A percentile compares a stretch with the other conserved stretches of the same genome.
These are phyloP conservation scores for Onthophagus taurus DNA, from an alignment of 1,140 invertebrate genomes.

Conservation along the genomic window DNA sequence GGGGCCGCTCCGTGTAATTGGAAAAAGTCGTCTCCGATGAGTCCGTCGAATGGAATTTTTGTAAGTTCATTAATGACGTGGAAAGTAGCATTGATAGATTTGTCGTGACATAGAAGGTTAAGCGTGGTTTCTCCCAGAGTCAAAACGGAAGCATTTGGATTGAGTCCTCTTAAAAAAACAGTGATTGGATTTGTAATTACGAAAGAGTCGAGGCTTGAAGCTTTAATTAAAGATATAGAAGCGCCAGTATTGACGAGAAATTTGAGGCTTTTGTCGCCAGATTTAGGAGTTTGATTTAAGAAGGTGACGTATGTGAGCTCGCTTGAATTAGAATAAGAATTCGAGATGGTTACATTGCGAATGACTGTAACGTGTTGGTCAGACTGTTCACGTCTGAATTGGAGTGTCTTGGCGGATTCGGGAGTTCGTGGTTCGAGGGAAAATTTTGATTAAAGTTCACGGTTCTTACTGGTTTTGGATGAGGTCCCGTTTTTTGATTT, in stretches of 20 bases:
- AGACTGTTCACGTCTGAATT: background rate
- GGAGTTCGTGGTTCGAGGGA: no score
- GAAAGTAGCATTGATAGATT: no score
- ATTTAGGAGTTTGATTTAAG: background rate
- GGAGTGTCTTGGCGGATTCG: background rate
- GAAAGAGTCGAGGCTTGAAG: background rate
- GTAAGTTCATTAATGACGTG: background rate
- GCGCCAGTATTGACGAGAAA: slow-evolving; percentile 4
- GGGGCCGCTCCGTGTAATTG: background rate
- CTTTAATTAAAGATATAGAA: background rate
- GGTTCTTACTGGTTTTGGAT: no score
- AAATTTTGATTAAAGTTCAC: no score
- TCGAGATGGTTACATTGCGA: background rate
- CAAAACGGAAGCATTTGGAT: background rate
- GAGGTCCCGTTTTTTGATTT: no score
- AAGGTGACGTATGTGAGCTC: background rate
- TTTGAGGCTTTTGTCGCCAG: background rate
- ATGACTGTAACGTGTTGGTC: background rate
- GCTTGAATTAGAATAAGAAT: background rate
- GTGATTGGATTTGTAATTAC: background rate
- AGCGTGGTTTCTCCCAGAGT: background rate
- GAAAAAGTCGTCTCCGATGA: slow-evolving; percentile 1
- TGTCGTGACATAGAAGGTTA: background rate
- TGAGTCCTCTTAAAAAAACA: background rate
- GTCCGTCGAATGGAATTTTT: slow-evolving; percentile 3